These are phyloP conservation scores for Datnioides undecimradiatus DNA, from an alignment of 2,113 vertebrate genomes.

Conservation along the genomic window DNA sequence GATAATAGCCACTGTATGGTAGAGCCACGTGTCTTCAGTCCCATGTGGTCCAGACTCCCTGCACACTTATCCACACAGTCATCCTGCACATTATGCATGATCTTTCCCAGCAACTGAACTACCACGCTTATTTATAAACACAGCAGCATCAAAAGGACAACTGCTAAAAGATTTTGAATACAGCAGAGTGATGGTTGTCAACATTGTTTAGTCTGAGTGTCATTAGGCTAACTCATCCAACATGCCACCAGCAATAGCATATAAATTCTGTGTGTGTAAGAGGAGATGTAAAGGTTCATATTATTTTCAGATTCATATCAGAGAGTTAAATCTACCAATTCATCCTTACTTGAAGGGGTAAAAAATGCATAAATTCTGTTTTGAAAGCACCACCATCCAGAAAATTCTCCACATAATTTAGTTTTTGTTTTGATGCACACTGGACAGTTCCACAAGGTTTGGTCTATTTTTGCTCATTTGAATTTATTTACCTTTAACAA, in stretches of 20 bases:
- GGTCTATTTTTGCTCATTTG: neutral
- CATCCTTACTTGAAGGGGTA: neutral
- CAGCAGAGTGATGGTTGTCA: constrained; percentile 27
- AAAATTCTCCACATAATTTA: neutral
- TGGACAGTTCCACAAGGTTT: neutral
- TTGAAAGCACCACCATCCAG: neutral
- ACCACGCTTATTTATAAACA: constrained; percentile 38
- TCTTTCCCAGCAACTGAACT: neutral
- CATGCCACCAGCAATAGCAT: neutral
- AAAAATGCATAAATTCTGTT: neutral
- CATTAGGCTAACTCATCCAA: constrained; percentile 9
- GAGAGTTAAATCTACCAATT: neutral
- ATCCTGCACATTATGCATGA: constrained; percentile 33
- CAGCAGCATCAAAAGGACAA: constrained; percentile 8
- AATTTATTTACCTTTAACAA: neutral
- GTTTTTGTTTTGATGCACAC: neutral
- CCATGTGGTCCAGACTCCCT: constrained; percentile 11
- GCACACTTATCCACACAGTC: constrained; percentile 7
- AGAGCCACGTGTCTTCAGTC: neutral
- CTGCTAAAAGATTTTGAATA: constrained; percentile 12
- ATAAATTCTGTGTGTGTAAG: neutral
- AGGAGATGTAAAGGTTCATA: neutral
- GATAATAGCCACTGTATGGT: constrained; percentile 37
- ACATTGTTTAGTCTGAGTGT: constrained; percentile 22
- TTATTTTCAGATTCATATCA: neutral